Percentiles rank a stretch among this genome's conserved stretches.
Evolutionary conservation across 2,888 invertebrate genomes (phyloP).

Genomic region (Eupithecia subfuscata): DNA sequence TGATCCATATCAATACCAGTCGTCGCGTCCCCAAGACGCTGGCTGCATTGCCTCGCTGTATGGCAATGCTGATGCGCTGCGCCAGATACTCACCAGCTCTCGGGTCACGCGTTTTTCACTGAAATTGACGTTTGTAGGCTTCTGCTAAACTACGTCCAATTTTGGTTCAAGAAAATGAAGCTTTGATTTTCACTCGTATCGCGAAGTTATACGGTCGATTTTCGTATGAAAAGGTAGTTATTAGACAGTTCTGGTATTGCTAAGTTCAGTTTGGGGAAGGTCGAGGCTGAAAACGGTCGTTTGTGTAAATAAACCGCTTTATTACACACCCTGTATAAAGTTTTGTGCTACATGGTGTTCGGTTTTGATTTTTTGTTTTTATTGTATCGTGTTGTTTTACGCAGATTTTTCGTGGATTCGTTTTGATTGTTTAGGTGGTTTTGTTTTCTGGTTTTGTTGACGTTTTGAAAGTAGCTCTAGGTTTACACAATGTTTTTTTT

Average conservation of each 20-base stretch:
- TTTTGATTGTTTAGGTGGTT: neutral
- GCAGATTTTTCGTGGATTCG: neutral
- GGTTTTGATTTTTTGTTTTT: conserved; percentile 2
- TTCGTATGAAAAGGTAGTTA: conserved; percentile 13
- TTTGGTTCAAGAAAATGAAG: conserved; percentile 8
- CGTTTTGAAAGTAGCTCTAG: neutral
- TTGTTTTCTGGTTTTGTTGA: neutral
- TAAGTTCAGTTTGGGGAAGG: conserved; percentile 50
- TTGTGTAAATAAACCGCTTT: conserved; percentile 32
- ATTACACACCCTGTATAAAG: conserved; percentile 33
- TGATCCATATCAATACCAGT: no score
- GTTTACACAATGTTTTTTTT: neutral
- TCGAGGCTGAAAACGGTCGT: conserved; percentile 48
- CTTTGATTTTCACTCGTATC: conserved; percentile 17
- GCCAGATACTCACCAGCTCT: no score
- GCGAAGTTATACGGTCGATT: neutral
- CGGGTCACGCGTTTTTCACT: no score
- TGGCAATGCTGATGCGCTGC: no score
- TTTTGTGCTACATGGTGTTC: conserved; percentile 5
- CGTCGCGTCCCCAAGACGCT: no score
- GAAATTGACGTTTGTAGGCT: neutral
- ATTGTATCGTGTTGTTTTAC: neutral
- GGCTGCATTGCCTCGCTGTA: no score
- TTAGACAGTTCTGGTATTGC: conserved; percentile 30
- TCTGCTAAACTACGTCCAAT: neutral